A percentile compares a stretch with the other conserved stretches of the same genome.
These are phyloP conservation scores for Aricia agestis DNA, from an alignment of 1,140 invertebrate genomes.

Conservation along the genomic window DNA sequence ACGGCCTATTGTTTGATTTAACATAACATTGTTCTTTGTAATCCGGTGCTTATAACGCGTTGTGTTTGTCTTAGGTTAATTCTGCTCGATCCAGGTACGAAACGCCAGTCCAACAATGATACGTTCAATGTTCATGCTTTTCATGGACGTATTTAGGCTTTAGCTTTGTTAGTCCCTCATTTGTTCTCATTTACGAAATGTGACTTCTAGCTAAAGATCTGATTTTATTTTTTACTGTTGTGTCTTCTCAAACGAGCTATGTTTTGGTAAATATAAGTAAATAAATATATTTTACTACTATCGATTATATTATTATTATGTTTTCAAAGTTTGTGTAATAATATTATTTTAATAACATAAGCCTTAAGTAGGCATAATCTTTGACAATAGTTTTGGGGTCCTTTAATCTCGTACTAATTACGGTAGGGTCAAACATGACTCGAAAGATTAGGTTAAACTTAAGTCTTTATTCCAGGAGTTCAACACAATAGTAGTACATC, in stretches of 20 bases:
- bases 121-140: too few relatives aligned
- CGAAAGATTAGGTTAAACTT: slow-evolving; percentile 4
- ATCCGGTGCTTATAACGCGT: neutral
- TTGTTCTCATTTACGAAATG: too few relatives aligned
- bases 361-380: neutral
- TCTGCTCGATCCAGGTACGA: neutral
- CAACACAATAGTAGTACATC: neutral
- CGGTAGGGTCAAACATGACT: slow-evolving; percentile 11
- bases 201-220: too few relatives aligned
- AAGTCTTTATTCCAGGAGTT: slow-evolving; percentile 3
- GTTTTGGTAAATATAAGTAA: too few relatives aligned
- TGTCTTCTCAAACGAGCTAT: too few relatives aligned
- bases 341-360: neutral
- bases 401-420: slow-evolving; percentile 4
- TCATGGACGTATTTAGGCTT: too few relatives aligned
- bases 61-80: neutral
- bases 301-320: neutral
- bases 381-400: slow-evolving; percentile 2
- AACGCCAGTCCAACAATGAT: too few relatives aligned
- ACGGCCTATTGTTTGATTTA: neutral
- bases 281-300: too few relatives aligned
- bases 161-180: too few relatives aligned
- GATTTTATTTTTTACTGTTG: too few relatives aligned
- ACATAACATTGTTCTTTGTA: slow-evolving; percentile 5
- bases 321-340: neutral